phyloP scores from a whole-genome alignment of 2,113 vertebrate genomes.

The Phaethornis superciliosus region DNA sequence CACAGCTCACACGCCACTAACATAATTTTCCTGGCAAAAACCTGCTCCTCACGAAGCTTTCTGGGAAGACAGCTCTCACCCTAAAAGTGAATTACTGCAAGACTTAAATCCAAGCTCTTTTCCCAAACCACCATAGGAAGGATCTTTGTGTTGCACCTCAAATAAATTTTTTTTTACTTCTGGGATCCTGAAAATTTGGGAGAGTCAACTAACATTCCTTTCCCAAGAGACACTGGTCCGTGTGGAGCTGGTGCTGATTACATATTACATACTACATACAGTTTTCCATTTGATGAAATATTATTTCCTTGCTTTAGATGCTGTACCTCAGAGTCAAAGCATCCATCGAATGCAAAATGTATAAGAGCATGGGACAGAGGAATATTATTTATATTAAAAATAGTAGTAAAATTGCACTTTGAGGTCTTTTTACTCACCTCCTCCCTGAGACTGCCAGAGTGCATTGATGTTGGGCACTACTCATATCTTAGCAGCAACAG shows the following conservation, averaged over 20 bases:
- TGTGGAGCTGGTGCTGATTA: rapidly evolving
- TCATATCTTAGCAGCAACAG: background rate
- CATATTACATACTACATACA: background rate
- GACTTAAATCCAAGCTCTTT: background rate
- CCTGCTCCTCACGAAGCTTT: background rate
- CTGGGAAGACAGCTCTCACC: background rate
- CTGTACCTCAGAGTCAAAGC: background rate
- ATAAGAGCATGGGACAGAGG: background rate
- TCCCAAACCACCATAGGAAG: background rate
- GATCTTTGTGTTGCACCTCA: background rate
- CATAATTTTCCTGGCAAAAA: background rate
- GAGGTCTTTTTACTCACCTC: background rate
- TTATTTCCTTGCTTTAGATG: background rate
- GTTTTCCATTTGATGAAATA: background rate
- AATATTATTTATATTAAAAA: background rate
- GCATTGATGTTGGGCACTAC: background rate
- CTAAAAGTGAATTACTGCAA: background rate
- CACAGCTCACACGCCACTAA: rapidly evolving
- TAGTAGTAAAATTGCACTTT: background rate
- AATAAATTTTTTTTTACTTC: background rate
- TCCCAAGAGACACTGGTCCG: background rate
- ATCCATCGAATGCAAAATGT: background rate
- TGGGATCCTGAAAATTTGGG: background rate
- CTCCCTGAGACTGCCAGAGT: rapidly evolving
- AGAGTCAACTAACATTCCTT: background rate